Conservation (phyloP, 2,797 vertebrate genomes). For the Chrysolophus pictus region DNA sequence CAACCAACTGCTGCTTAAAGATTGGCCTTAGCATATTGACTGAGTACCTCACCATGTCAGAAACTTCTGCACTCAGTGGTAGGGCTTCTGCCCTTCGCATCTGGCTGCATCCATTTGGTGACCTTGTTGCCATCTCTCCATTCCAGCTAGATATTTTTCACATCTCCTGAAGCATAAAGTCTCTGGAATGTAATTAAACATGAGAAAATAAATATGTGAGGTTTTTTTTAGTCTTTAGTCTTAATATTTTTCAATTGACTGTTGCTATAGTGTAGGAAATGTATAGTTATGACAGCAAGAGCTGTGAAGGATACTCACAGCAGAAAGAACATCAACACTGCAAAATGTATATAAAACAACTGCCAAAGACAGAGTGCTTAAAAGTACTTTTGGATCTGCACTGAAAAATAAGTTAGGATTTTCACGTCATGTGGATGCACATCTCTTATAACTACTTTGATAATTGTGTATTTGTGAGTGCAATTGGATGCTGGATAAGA, state of each 20-base stretch:
- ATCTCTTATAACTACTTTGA: background rate
- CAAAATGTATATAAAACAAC: background rate
- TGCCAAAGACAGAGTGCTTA: background rate
- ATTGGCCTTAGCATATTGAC: background rate
- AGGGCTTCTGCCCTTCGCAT: background rate
- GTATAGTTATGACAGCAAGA: background rate
- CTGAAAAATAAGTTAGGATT: background rate
- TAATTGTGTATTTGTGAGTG: background rate
- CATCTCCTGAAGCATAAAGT: background rate
- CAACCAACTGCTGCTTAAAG: constrained; percentile 32
- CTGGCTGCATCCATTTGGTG: background rate
- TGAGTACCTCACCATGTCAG: background rate
- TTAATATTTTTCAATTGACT: background rate
- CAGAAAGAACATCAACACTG: background rate
- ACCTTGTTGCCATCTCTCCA: background rate
- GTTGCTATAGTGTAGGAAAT: background rate
- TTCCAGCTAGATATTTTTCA: background rate
- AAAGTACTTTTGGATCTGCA: background rate
- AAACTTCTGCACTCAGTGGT: background rate
- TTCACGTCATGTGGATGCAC: background rate
- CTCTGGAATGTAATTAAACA: background rate
- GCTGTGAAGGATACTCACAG: background rate
- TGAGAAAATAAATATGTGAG: background rate
- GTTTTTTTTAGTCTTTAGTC: background rate
- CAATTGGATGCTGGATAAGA: rapidly evolving